Conservation (phyloP, 2,113 vertebrate genomes). For the Sialia sialis region DNA sequence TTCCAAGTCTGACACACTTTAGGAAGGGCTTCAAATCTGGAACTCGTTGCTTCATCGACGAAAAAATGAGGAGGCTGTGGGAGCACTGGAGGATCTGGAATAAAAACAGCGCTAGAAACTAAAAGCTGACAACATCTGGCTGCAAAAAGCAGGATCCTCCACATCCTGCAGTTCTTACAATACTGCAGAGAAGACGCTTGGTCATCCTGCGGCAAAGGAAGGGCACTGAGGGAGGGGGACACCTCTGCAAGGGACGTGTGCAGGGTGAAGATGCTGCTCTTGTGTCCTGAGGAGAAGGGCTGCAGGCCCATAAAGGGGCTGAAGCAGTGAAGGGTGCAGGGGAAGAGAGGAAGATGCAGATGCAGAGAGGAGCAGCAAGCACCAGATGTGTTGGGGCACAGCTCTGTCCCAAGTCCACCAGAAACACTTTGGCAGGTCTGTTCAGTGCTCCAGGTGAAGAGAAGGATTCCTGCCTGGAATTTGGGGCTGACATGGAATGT, state of each 20-base stretch:
- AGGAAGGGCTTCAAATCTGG: neutral
- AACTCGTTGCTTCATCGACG: neutral
- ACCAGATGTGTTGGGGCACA: neutral
- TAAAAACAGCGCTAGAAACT: neutral
- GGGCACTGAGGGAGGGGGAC: neutral
- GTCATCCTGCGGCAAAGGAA: neutral
- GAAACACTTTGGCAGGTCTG: neutral
- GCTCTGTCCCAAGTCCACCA: neutral
- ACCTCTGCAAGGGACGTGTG: neutral
- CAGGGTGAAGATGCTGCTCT: neutral
- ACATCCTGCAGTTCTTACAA: neutral
- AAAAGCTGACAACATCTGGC: neutral
- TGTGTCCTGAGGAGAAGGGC: neutral
- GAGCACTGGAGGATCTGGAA: neutral
- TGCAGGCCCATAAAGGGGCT: neutral
- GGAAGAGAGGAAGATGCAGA: neutral
- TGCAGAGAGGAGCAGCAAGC: neutral
- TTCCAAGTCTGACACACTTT: neutral
- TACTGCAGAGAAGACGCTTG: neutral
- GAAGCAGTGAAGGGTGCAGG: neutral
- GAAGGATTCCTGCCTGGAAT: neutral
- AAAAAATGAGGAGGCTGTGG: neutral
- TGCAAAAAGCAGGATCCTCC: neutral
- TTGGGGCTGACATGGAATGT: fast-evolving
- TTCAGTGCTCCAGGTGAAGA: neutral